Evolutionary conservation across 2,888 invertebrate genomes (phyloP).

Genomic region (Chalcis sispes): DNA sequence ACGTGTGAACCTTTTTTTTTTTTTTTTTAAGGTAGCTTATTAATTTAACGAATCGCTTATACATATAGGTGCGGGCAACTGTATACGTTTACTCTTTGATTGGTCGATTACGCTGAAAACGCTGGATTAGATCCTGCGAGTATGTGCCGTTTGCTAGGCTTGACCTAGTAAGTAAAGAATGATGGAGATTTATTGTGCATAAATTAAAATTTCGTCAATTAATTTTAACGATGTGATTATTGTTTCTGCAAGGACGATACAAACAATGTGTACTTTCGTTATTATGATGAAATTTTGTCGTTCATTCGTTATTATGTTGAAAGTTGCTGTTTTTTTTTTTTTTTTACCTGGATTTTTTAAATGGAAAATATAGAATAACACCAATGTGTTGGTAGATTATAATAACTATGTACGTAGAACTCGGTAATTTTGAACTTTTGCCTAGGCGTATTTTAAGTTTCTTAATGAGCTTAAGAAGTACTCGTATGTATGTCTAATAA

Average conservation of each 20-base stretch:
- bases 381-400: too few relatives aligned
- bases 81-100: background rate
- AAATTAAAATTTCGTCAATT: slow-evolving; percentile 38
- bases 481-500: too few relatives aligned
- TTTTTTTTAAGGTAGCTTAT: slow-evolving; percentile 14
- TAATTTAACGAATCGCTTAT: slow-evolving; percentile 31
- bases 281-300: background rate
- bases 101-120: slow-evolving; percentile 25
- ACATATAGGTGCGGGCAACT: slow-evolving; percentile 3
- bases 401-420: too few relatives aligned
- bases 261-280: background rate
- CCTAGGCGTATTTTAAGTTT: too few relatives aligned
- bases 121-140: background rate
- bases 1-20: too few relatives aligned
- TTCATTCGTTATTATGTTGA: background rate
- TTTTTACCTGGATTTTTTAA: too few relatives aligned
- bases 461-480: too few relatives aligned
- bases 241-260: background rate
- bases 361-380: too few relatives aligned
- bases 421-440: too few relatives aligned
- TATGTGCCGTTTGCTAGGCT: too few relatives aligned
- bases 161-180: slow-evolving; percentile 37
- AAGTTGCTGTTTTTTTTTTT: too few relatives aligned
- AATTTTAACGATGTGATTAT: slow-evolving; percentile 28
- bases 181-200: slow-evolving; percentile 27